These are phyloP conservation scores for Parnassius apollo DNA, from an alignment of 2,888 invertebrate genomes.

Conservation along the genomic window DNA sequence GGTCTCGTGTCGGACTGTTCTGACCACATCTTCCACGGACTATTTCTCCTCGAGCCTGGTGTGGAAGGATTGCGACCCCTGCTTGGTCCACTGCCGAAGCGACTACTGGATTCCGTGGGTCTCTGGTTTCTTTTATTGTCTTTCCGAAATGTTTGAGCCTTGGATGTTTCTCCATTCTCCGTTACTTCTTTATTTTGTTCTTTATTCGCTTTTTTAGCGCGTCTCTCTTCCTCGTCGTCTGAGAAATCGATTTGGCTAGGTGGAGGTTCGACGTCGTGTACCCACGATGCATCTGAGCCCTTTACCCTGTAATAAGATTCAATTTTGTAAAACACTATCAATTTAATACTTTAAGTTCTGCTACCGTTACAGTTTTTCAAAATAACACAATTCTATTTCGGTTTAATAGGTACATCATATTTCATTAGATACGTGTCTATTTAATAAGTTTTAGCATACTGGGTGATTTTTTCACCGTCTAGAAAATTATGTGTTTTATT, in stretches of 20 bases:
- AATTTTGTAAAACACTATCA: no score
- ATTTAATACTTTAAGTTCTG: no score
- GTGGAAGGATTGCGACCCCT: slow-evolving; percentile 61
- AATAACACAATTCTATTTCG: no score
- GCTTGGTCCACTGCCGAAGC: slow-evolving; percentile 64
- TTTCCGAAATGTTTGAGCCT: slow-evolving; percentile 43
- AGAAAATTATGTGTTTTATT: no score
- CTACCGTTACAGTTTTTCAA: no score
- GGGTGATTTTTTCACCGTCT: no score
- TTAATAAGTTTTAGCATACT: no score
- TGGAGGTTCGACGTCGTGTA: slow-evolving; percentile 92
- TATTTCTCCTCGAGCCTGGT: slow-evolving; percentile 42
- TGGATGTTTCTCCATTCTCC: slow-evolving; percentile 57
- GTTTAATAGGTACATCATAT: no score
- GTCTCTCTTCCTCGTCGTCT: slow-evolving; percentile 92
- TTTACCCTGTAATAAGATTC: slow-evolving; percentile 79
- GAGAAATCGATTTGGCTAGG: slow-evolving; percentile 88
- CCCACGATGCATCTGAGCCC: slow-evolving; percentile 95
- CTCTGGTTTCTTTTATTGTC: slow-evolving; percentile 61
- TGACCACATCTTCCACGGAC: slow-evolving; percentile 48
- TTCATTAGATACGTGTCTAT: no score
- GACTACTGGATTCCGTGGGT: slow-evolving; percentile 66
- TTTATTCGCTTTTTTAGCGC: slow-evolving; percentile 62
- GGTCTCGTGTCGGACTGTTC: slow-evolving; percentile 35
- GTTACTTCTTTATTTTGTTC: slow-evolving; percentile 50